Conservation (phyloP, 2,797 vertebrate species). For the Platalea minor region DNA sequence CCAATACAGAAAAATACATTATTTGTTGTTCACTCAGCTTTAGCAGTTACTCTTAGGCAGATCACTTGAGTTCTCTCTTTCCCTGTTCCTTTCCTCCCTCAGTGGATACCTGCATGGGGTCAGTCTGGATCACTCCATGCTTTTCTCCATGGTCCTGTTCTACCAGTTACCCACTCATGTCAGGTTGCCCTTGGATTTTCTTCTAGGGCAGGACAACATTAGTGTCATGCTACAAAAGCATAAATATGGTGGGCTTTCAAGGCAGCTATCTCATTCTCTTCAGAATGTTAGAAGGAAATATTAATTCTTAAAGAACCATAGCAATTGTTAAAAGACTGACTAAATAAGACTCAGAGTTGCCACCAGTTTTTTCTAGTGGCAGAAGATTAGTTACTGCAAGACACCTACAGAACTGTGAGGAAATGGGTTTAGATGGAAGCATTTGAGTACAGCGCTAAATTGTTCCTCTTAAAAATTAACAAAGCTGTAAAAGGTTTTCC, state of each 20-base stretch:
- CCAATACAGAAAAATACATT: not conserved
- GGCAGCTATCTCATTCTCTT: not conserved
- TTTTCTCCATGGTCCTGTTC: not conserved
- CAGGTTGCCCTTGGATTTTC: not conserved
- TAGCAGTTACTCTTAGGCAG: not conserved
- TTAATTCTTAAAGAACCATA: not conserved
- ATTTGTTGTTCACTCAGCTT: not conserved
- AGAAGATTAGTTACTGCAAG: not conserved
- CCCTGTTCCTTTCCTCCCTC: not conserved
- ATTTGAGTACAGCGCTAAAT: not conserved
- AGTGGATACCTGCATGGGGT: not conserved
- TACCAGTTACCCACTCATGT: too few relatives aligned
- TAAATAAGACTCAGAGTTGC: not conserved
- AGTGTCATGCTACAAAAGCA: not conserved
- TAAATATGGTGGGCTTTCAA: not conserved
- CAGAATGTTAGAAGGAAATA: not conserved
- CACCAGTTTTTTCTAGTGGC: not conserved
- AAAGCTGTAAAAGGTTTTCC: not conserved
- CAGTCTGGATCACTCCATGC: not conserved
- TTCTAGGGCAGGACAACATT: not conserved
- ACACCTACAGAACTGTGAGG: not conserved
- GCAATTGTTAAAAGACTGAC: not conserved
- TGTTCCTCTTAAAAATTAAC: not conserved
- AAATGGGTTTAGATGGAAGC: not conserved
- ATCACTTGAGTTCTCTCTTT: not conserved